These are phyloP conservation scores for Percopsis omiscomaycus DNA, from an alignment of 2,797 vertebrate species.

Conservation along the genomic window DNA sequence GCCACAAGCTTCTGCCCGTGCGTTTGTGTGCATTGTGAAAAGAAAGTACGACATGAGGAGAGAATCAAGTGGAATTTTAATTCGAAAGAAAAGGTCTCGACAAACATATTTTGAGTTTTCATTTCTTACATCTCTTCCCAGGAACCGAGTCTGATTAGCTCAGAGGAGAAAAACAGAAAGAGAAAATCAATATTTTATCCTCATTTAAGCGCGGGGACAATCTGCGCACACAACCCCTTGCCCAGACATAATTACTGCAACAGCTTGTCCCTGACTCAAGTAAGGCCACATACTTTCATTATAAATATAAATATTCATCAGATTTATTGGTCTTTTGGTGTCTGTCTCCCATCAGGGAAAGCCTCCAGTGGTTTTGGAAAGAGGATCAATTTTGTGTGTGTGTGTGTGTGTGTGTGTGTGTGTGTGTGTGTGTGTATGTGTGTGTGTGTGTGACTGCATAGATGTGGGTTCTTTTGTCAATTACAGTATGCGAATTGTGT, in stretches of 20 bases:
- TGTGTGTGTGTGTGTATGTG: slow-evolving; percentile 1
- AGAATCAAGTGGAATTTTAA: too few species aligned
- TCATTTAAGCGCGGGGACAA: background rate
- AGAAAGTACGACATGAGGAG: too few species aligned
- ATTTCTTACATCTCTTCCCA: background rate
- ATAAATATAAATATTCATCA: slow-evolving; percentile 33
- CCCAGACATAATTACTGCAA: background rate
- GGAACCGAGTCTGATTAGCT: background rate
- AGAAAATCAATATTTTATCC: background rate
- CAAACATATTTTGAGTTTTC: slow-evolving; percentile 1
- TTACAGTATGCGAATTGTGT: too few species aligned
- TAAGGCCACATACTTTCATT: slow-evolving; percentile 3
- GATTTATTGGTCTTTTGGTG: slow-evolving; percentile 24
- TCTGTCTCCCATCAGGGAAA: slow-evolving; percentile 18
- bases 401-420: background rate
- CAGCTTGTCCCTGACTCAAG: background rate
- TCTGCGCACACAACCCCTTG: background rate
- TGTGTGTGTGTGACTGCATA: background rate
- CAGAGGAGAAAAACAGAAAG: background rate
- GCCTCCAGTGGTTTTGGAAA: slow-evolving; percentile 19
- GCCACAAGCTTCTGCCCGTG: too few species aligned
- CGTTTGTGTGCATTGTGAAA: too few species aligned
- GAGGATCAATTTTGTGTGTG: slow-evolving; percentile 6
- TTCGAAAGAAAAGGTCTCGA: background rate
- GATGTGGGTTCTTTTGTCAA: too few species aligned